A percentile compares a stretch with the other conserved stretches of the same genome.
Conservation (phyloP, 2,113 vertebrate species). For the Protomyctophum bolini region DNA sequence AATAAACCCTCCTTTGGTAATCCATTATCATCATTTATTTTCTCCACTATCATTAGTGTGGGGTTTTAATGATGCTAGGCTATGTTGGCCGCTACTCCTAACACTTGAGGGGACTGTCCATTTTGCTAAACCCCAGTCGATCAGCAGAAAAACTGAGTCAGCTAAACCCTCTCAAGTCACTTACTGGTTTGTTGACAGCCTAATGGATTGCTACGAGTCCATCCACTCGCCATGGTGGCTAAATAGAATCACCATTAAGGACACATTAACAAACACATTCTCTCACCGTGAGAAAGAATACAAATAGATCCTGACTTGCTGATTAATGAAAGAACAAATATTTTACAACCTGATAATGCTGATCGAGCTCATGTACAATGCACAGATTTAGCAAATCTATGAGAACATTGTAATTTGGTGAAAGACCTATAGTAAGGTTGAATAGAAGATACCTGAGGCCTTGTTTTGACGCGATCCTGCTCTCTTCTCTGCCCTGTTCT, state of each 20-base stretch:
- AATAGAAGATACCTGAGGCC: no score
- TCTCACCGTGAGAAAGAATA: no score
- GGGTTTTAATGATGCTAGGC: constrained; percentile 2
- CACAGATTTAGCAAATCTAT: no score
- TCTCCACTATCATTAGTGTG: background rate
- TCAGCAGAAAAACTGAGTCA: constrained; percentile 67
- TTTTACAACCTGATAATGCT: no score
- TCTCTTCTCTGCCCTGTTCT: constrained; percentile 7
- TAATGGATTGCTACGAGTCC: background rate
- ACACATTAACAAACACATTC: no score
- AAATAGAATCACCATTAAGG: no score
- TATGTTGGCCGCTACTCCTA: constrained; percentile 49
- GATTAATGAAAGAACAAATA: no score
- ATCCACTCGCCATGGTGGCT: no score
- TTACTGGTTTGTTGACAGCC: constrained; percentile 11
- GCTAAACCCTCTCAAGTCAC: constrained; percentile 42
- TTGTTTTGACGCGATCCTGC: background rate
- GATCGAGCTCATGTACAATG: no score
- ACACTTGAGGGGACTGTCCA: constrained; percentile 10
- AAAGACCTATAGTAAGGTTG: no score
- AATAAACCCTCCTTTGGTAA: background rate
- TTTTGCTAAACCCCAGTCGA: constrained; percentile 26
- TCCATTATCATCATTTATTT: background rate
- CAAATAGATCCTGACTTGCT: no score
- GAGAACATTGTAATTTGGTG: no score